Evolutionary conservation across 2,797 vertebrate species (phyloP), one percentile per base, ranked within the genome.

Genomic region (Tokudaia tokunoshimensis): DNA sequence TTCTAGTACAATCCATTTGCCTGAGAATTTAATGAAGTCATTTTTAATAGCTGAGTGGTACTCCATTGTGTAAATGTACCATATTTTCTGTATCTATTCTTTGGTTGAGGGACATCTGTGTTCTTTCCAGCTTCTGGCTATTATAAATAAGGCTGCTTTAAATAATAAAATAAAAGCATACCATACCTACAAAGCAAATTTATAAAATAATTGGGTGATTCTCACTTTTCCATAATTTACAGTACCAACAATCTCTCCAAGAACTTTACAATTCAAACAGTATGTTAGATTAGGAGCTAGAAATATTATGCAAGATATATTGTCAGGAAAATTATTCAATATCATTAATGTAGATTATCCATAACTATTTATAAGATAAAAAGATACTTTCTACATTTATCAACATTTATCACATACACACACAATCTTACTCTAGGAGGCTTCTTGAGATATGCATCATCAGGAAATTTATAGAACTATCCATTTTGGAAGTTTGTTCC

Each of bases 181-280:
- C 78, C 19, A 81, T n/a, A 86, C 65, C 41, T 88, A 55, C 13
- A 75, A 87, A 79, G 83, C 31, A 92, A 78, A 96, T 92, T 74
- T 29, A 44, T 78, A 76, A 79, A 72, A 89, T 34, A 55, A 65
- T 61, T 75, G 31, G 86, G 72, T 87, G 61, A 89, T 93, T 87
- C 96, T 91, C n/a, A 95, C 70, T 50, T 92, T 83, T 92, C 44
- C 50, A 55, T 91, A 95, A 94, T 97, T 96, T 79, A 97, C 29
- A 93, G 7, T 9, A 44, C 63, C 97, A 95, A 84, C 22, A 5
- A 91, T 83, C 89, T 83, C n/a, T 44, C 76, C 75, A 78, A 67
- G 55, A 92, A 86, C 47, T 44, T 96, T 72, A 76, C 34, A 70
- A 34, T 34, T 79, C 29, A 14, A 67, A 90, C 47, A 81, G 92